Evolutionary conservation across 2,113 vertebrate genomes (phyloP).

Genomic region (Eptatretus burgeri): DNA sequence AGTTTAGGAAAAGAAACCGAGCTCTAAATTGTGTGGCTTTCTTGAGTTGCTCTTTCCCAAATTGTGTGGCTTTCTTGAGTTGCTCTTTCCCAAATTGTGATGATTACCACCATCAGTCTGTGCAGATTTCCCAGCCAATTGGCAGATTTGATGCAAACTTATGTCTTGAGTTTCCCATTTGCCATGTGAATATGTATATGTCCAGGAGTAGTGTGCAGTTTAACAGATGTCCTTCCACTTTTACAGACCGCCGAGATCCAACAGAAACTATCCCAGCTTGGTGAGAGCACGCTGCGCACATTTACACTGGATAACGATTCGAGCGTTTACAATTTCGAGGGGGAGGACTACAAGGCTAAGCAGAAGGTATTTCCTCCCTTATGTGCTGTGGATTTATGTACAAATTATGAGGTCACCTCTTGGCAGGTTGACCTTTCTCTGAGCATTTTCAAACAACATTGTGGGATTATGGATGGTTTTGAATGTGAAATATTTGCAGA

Average conservation of each 20-base stretch:
- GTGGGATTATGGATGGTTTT: no score
- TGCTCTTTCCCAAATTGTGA: no score
- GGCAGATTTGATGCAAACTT: not conserved
- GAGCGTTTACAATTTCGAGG: slow-evolving; percentile 63
- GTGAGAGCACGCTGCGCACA: slow-evolving; percentile 39
- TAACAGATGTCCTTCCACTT: not conserved
- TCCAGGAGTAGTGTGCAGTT: not conserved
- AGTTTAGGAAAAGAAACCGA: no score
- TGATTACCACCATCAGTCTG: no score
- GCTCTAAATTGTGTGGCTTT: no score
- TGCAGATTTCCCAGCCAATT: no score
- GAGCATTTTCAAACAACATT: no score
- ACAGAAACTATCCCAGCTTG: slow-evolving; percentile 42
- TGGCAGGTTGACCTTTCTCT: no score
- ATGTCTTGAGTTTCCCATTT: not conserved
- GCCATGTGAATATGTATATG: not conserved
- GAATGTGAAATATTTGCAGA: slow-evolving; percentile 16
- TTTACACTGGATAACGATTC: slow-evolving; percentile 54
- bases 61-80: no score
- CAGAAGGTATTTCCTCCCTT: slow-evolving; percentile 29
- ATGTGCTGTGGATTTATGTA: no score
- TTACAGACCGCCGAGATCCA: slow-evolving; percentile 52
- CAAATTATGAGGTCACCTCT: no score
- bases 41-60: no score
- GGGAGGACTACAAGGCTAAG: slow-evolving; percentile 58